Evolutionary conservation across 1,140 invertebrate genomes (phyloP), one percentile per base, ranked within the genome.

Genomic region (Drosophila bocki): DNA sequence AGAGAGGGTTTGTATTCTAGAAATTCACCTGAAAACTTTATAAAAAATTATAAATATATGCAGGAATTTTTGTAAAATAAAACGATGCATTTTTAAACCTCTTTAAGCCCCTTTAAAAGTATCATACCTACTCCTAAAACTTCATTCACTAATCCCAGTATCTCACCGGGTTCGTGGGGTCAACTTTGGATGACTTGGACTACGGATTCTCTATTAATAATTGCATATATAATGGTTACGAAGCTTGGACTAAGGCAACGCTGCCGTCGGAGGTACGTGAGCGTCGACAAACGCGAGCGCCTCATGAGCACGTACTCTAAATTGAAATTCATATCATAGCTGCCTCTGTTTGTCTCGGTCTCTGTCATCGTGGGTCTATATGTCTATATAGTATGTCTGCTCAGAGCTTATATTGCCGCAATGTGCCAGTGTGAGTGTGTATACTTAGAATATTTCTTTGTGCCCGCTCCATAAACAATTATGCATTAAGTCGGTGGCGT

Each of bases 321-420:
- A 90, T 90, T 88, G 78, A 90, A 88, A 88, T 88, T 88, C 85
- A 78, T 78, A 78, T 78, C 75, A 88, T 90, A 85, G 81, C 80
- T 84, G 85, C 63, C 69, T 67, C 74, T 88, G 85, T 69, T 64
- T 63, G 80, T 79, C 75, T 37, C 48, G 62, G 54, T 61, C 19
- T 32, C 48, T 60, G 56, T 57, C 19, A 61, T 41, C 19, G 35
- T 41, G 61, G 61, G 42, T 71, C 42, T 51, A 50, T 48, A 47
- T 22, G 69, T 60, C 22, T 56, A 33, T 57, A 33, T 72, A 19
- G 32, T 41, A 41, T 63, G 72, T 45, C 41, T 58, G 47, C 53
- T 54, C 61, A 41, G 32, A 26, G 35, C 51, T 35, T 58, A n/a
- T 57, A 68, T 53, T 60, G 70, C 70, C 19, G 59, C 70, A 64